Base-by-base conservation (phyloP, 2,113 vertebrate genomes). In the Oryzias melastigma region DNA sequence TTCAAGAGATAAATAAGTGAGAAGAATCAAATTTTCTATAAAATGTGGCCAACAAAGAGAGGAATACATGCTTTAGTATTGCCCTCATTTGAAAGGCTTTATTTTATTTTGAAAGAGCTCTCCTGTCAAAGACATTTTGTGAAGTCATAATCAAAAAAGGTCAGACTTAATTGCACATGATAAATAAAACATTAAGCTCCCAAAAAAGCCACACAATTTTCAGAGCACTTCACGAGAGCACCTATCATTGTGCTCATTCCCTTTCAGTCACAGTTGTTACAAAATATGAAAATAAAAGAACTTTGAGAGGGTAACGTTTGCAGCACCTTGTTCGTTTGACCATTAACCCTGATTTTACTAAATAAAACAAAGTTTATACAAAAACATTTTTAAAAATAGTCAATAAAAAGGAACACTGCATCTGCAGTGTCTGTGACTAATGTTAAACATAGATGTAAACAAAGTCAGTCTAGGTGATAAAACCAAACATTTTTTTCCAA, bases 121-220 rank as follows among this genome's bases (percentile, higher is more conserved):
- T 68, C 58, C 41, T 59, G 57, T 6, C 17, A 47, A 10, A 43
- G 25, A 58, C 49, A 40, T 44, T 16, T 14, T 50, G 62, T 40
- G 59, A 54, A 69, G 55, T 29, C 52, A 47, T 47, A 62, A 75
- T 75, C 60, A 53, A 61, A 57, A 27, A 71, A 55, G 42, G 60
- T 70, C 63, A 44, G 44, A 65, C 19, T 52, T 62, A 73, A 73
- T 70, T 70, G 8, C 78, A 62, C 58, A 22, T 0, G 40, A 87
- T 89, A 81, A 87, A 89, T 87, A 85, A 85, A 85, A 89, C 63
- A 85, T 81, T 40, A 62, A 45, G 43, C 76, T 54, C 43, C 56
- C 24, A 4, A 50, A 63, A 66, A 54, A 65, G 63, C 73, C 48
- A 66, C 6, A 41, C 68, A 56, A 66, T 61, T 58, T 69, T 52